Evolutionary conservation across 2,797 vertebrate genomes (phyloP).

Genomic region (Sternarchorhynchus goeldii): DNA sequence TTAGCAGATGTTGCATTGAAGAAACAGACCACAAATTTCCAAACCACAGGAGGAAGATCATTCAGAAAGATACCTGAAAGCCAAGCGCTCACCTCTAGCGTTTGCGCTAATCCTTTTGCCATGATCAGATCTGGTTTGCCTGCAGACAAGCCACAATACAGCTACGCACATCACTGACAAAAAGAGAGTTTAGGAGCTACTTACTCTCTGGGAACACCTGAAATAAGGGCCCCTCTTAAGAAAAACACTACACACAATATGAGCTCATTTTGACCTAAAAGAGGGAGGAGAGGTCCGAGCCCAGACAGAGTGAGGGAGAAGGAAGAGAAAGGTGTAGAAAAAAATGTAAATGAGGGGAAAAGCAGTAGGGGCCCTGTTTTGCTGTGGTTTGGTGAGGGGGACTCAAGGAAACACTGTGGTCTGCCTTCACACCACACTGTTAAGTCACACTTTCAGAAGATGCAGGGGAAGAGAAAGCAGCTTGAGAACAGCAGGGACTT

Average conservation of each 20-base stretch:
- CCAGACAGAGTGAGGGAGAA: constrained; percentile 42
- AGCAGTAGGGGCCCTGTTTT: constrained; percentile 63
- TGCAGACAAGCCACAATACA: constrained; percentile 75
- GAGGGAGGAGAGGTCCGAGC: constrained; percentile 41
- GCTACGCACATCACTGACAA: constrained; percentile 66
- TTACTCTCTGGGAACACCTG: constrained; percentile 81
- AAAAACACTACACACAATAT: constrained; percentile 67
- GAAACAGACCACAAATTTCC: constrained; percentile 86
- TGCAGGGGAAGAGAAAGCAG: constrained; percentile 71
- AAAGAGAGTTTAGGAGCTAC: constrained; percentile 72
- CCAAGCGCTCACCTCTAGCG: constrained; percentile 77
- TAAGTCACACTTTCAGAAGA: constrained; percentile 74
- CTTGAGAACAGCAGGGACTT: constrained; percentile 49
- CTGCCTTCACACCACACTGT: constrained; percentile 85
- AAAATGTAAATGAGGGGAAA: constrained; percentile 13
- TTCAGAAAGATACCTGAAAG: constrained; percentile 69
- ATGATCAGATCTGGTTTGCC: constrained; percentile 69
- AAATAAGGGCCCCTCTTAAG: constrained; percentile 64
- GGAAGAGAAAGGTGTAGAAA: background rate
- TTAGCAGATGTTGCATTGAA: constrained; percentile 61
- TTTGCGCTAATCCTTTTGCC: constrained; percentile 61
- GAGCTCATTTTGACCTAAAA: constrained; percentile 66
- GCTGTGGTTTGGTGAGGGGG: constrained; percentile 79
- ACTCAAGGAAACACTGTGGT: constrained; percentile 83
- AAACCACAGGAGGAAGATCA: constrained; percentile 82